Evolutionary conservation across 2,797 vertebrate species (phyloP).

Genomic region (Antennarius maculatus): DNA sequence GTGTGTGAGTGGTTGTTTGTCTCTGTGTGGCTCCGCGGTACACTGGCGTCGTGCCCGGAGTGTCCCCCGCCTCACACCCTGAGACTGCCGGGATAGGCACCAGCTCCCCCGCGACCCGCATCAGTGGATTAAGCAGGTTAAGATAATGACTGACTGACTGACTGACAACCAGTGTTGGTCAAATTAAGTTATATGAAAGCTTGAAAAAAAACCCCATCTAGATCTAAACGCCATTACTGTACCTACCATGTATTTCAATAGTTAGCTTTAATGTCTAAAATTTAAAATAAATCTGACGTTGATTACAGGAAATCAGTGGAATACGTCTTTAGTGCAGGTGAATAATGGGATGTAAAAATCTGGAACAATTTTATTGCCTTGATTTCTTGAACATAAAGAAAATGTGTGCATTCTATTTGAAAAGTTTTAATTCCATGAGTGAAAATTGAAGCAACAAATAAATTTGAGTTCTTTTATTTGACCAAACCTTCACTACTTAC

Average conservation of each 20-base stretch:
- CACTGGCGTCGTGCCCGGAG: too few species aligned
- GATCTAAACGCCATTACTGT: not conserved
- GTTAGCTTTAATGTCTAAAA: too few species aligned
- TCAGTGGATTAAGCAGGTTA: too few species aligned
- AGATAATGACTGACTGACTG: too few species aligned
- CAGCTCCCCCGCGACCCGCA: too few species aligned
- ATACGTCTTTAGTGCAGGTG: not conserved
- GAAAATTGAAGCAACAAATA: too few species aligned
- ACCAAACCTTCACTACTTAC: not conserved
- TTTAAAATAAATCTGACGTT: not conserved
- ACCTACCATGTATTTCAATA: too few species aligned
- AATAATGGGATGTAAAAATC: not conserved
- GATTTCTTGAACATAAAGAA: not conserved
- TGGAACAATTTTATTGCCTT: not conserved
- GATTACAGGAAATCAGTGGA: not conserved
- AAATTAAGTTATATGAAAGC: slow-evolving; percentile 5
- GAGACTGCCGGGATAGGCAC: too few species aligned
- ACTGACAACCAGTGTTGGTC: not conserved
- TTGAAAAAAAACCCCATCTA: not conserved
- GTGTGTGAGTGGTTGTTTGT: too few species aligned
- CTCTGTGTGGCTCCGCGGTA: too few species aligned
- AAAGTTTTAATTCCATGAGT: not conserved
- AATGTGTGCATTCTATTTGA: not conserved
- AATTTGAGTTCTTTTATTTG: not conserved
- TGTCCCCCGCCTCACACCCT: too few species aligned